Percentiles rank a stretch among this genome's conserved stretches.
Conservation (phyloP, 2,113 vertebrate genomes). For the Urocitellus parryii region DNA sequence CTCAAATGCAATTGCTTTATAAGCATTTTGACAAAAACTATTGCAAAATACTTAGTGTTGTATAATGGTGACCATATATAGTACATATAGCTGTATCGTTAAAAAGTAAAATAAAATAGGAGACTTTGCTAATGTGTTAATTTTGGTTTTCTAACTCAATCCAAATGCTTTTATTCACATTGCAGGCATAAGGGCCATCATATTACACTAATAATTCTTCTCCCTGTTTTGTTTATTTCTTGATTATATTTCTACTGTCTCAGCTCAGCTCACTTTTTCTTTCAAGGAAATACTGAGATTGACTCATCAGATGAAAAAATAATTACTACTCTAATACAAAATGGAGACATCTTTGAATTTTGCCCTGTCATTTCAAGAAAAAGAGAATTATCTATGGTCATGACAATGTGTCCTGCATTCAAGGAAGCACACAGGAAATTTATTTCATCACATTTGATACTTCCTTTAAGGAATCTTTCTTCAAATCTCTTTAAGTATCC, state of each 20-base stretch:
- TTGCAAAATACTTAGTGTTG: background rate
- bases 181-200: background rate
- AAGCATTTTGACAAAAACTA: background rate
- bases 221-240: background rate
- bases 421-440: background rate
- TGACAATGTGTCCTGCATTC: background rate
- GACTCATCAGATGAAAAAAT: background rate
- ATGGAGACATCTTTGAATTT: background rate
- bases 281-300: conserved; percentile 12
- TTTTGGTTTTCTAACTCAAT: background rate
- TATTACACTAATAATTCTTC: background rate
- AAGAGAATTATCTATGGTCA: background rate
- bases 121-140: background rate
- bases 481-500: background rate
- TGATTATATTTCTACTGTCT: conserved; percentile 3
- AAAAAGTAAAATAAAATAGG: conserved; percentile 2
- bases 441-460: background rate
- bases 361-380: background rate
- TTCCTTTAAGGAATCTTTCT: background rate
- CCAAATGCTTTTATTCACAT: background rate
- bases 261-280: background rate
- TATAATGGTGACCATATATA: background rate
- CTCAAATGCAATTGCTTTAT: background rate
- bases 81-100: background rate
- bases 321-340: background rate